Evolutionary conservation across 2,113 vertebrate species (phyloP), one percentile per base, ranked within the genome.

Genomic region (Gymnocephalus cernua): DNA sequence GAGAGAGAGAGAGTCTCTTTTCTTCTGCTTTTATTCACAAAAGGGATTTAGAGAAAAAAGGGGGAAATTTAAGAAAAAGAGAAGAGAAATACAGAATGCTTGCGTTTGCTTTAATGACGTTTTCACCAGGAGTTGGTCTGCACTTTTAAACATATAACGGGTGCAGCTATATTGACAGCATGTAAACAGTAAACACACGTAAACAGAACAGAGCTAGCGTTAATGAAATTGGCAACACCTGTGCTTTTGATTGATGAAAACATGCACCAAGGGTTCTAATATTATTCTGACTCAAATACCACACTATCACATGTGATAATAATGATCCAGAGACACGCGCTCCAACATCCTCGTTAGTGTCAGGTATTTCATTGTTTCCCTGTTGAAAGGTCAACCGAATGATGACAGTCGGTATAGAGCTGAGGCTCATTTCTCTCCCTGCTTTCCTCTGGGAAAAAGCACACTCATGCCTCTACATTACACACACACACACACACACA

Each of bases 281-380:
- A 76, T n/a, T 23, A 72, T 29, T 67, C 54, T 18, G 57, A 71
- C 75, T 84, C 69, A 86, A 82, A 87, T 78, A 59, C 51, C 68
- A 82, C 45, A 2, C 53, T 35, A 79, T 84, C 47, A 79, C 56
- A 85, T 62, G 4, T 64, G 68, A 80, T 81, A 70, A 75, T 47
- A 85, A 82, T 21, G 16, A 75, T 71, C 74, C 57, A 59, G 44
- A 82, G 41, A 78, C 65, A 48, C 65, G 48, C 38, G 66, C 57
- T 69, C 57, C 77, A 50, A 88, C 86, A 85, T 86, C 74, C 74
- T 91, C 75, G 79, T 88, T 90, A 87, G 77, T 47, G 74, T 86
- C 88, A 79, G 65, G 29, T 64, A 77, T 81, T 80, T 83, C 71
- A 76, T 72, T 19, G 70, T 89, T 80, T 85, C 76, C 68, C 69